phyloP scores from a whole-genome alignment of 1,140 invertebrate species.

The Theocolax elegans region DNA sequence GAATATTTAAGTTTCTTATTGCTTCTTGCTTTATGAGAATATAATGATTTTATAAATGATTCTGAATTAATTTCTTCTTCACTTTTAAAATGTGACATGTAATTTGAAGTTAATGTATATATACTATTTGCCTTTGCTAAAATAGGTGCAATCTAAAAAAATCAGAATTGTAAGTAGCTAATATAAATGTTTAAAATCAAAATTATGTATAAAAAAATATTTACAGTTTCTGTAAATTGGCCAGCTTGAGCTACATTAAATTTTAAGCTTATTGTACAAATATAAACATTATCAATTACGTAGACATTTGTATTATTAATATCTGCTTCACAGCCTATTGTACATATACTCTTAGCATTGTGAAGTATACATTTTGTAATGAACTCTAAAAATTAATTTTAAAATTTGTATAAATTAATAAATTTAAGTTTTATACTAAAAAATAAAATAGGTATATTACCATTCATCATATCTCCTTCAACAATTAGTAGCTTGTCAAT shows the following conservation, averaged over 20 bases:
- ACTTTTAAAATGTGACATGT: slow-evolving; percentile 55
- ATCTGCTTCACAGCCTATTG: slow-evolving; percentile 48
- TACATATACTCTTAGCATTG: slow-evolving; percentile 49
- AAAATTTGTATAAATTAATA: background rate
- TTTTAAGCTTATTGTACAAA: slow-evolving; percentile 51
- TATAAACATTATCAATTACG: slow-evolving; percentile 49
- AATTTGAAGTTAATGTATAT: slow-evolving; percentile 51
- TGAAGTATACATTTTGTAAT: slow-evolving; percentile 45
- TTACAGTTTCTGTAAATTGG: slow-evolving; percentile 53
- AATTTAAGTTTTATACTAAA: too few species aligned
- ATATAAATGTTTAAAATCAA: slow-evolving; percentile 1
- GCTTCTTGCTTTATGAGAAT: slow-evolving; percentile 47
- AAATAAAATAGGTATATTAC: too few species aligned
- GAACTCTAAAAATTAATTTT: slow-evolving; percentile 50
- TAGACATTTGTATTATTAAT: slow-evolving; percentile 52
- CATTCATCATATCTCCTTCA: slow-evolving; percentile 53
- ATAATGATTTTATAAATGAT: slow-evolving; percentile 55
- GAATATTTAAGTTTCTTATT: slow-evolving; percentile 38
- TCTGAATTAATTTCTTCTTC: slow-evolving; percentile 43
- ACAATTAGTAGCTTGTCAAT: slow-evolving; percentile 54
- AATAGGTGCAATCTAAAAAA: slow-evolving; percentile 54
- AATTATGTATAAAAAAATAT: slow-evolving; percentile 22
- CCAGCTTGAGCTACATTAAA: slow-evolving; percentile 54
- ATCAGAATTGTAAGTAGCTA: slow-evolving; percentile 9
- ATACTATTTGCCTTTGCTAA: slow-evolving; percentile 50